Conservation (phyloP, 1,140 invertebrate genomes). For the Leptopilina clavipes region DNA sequence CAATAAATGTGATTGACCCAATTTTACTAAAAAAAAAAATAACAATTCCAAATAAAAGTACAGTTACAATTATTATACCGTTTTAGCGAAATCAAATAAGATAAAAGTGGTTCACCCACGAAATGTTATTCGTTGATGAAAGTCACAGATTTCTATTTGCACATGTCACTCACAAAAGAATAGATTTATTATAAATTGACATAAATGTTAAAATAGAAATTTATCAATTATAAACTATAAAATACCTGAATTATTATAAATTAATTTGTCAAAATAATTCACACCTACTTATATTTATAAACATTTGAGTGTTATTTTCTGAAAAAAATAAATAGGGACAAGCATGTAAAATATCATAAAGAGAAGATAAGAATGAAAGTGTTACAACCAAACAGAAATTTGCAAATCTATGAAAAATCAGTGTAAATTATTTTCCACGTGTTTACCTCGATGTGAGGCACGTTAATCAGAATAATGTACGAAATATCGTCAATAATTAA, state of each 20-base stretch:
- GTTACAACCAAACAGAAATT: slow-evolving; percentile 6
- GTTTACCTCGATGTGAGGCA: slow-evolving; percentile 9
- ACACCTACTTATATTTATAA: neutral
- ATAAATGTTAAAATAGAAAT: neutral
- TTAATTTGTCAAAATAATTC: neutral
- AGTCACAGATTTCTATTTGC: slow-evolving; percentile 33
- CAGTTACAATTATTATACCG: neutral
- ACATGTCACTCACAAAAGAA: slow-evolving; percentile 20
- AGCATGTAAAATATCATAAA: slow-evolving; percentile 8
- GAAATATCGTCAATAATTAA: neutral
- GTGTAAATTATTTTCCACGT: neutral
- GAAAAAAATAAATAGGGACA: neutral
- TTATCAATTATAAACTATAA: neutral
- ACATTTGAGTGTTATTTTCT: neutral
- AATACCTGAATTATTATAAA: neutral
- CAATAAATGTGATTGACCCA: neutral
- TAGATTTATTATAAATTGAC: neutral
- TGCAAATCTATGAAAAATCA: neutral
- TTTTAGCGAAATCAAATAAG: slow-evolving; percentile 12
- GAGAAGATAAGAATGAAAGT: slow-evolving; percentile 4
- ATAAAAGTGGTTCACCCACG: slow-evolving; percentile 32
- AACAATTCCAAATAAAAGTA: neutral
- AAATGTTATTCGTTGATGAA: slow-evolving; percentile 27
- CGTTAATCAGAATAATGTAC: neutral
- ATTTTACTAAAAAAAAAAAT: neutral